phyloP scores from a whole-genome alignment of 2,113 vertebrate genomes.

The Triplophysa siluroides region DNA sequence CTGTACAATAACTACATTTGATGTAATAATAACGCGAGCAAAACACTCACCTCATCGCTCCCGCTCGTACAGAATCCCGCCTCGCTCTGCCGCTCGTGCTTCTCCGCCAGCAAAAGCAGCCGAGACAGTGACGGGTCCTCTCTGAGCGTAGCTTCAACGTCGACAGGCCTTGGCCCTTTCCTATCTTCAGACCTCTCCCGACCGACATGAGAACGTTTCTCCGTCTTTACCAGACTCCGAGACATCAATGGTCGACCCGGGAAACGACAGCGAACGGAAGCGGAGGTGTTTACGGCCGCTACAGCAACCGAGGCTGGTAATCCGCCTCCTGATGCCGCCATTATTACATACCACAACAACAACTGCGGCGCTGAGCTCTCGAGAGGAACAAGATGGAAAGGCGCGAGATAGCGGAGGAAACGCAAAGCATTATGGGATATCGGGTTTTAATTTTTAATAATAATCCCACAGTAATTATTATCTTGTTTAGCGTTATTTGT shows the following conservation, averaged over 20 bases:
- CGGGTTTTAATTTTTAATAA: constrained; percentile 44
- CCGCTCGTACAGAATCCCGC: constrained; percentile 77
- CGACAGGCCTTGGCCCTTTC: constrained; percentile 77
- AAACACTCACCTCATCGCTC: constrained; percentile 73
- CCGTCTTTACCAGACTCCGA: constrained; percentile 69
- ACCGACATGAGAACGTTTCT: constrained; percentile 71
- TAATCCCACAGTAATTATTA: no score
- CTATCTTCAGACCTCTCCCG: constrained; percentile 66
- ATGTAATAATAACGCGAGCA: no score
- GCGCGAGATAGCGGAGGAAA: constrained; percentile 76
- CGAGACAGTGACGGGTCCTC: constrained; percentile 79
- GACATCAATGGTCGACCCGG: constrained; percentile 77
- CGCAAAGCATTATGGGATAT: constrained; percentile 70
- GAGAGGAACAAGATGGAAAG: constrained; percentile 75
- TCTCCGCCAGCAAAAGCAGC: constrained; percentile 77
- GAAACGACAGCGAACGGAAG: constrained; percentile 80
- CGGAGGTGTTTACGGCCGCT: constrained; percentile 57
- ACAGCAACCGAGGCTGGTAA: constrained; percentile 75
- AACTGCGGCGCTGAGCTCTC: constrained; percentile 64
- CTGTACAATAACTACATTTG: background rate
- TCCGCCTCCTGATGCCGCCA: constrained; percentile 85
- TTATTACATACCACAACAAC: constrained; percentile 79
- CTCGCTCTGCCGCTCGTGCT: constrained; percentile 74
- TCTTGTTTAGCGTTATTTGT: no score
- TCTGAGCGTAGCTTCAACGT: constrained; percentile 76